Evolutionary conservation across 2,888 invertebrate species (phyloP).

Genomic region (Tenthredo livida): DNA sequence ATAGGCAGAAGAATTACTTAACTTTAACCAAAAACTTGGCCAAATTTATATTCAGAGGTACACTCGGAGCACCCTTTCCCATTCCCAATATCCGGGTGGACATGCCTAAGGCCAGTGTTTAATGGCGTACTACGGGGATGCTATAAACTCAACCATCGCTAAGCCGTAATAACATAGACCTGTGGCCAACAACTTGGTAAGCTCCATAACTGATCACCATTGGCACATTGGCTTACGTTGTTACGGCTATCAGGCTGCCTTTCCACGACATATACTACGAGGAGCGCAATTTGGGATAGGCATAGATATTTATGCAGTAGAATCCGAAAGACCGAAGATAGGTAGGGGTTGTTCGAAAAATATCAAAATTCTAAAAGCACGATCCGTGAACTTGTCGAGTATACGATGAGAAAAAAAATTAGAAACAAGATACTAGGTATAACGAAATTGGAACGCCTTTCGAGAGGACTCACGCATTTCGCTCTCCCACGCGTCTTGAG

Average conservation of each 20-base stretch:
- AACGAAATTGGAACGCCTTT: no score
- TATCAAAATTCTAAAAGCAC: background rate
- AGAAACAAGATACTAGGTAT: no score
- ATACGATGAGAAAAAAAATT: no score
- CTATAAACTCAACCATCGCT: slow-evolving; percentile 41
- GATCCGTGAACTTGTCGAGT: background rate
- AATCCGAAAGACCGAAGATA: background rate
- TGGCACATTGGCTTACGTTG: slow-evolving; percentile 46
- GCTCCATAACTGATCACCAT: slow-evolving; percentile 49
- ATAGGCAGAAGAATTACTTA: background rate
- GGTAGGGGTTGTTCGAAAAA: background rate
- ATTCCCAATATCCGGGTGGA: slow-evolving; percentile 35
- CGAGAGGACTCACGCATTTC: no score
- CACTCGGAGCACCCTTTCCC: background rate
- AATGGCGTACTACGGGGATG: slow-evolving; percentile 28
- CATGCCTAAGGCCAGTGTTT: slow-evolving; percentile 38
- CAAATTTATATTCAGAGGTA: background rate
- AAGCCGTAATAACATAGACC: slow-evolving; percentile 45
- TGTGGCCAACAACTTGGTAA: slow-evolving; percentile 49
- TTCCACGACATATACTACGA: slow-evolving; percentile 2
- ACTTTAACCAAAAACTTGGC: background rate
- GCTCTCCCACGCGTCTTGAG: no score
- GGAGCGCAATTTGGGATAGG: background rate
- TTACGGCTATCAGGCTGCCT: slow-evolving; percentile 7
- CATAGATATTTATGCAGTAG: background rate